Base-by-base conservation (phyloP, 2,888 invertebrate genomes). In the Hipparchia semele region DNA sequence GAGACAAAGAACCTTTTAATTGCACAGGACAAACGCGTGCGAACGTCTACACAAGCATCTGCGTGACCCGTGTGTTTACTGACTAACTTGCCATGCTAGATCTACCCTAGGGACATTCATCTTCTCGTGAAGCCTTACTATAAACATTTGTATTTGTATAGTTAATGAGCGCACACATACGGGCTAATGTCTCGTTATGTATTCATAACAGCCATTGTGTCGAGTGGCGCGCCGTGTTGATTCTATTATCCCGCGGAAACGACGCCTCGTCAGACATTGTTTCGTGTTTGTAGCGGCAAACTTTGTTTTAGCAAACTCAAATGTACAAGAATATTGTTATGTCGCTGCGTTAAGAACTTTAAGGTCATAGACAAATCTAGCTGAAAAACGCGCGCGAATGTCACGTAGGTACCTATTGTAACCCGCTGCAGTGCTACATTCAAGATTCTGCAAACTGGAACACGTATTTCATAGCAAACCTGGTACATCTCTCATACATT, bases 171-270 rank as follows among this genome's bases (percentile, higher is more conserved):
- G 83, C 81, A 79, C 82, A 86, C 86, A 86, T 86, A 86, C 85
- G 83, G 85, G 86, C 87, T 90, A 88, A 91, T 90, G 84, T 84
- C 86, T 90, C 86, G 87, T 91, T 90, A 90, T 79, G 86, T 90
- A 91, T 91, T 91, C 91, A 90, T 89, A 89, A 86, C 84, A 84
- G 81, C 83, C 83, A 89, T 89, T 90, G 90, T 90, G 85, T 85
- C 81, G 86, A 87, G 87, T 84, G 83, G 85, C 85, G 83, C 81
- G 83, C 87, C 84, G 83, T 86, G 88, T 87, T 89, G 87, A 90
- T 89, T 90, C 86, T 89, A 89, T 90, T 89, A 87, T 85, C 80
- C 82, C 80, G 82, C 87, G 87, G 86, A 89, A 90, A 89, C 87
- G 87, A 87, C 88, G 85, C 86, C 86, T 86, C 85, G 86, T 86